Evolutionary conservation across 1,140 invertebrate species (phyloP).

Genomic region (Drosophila cardini): DNA sequence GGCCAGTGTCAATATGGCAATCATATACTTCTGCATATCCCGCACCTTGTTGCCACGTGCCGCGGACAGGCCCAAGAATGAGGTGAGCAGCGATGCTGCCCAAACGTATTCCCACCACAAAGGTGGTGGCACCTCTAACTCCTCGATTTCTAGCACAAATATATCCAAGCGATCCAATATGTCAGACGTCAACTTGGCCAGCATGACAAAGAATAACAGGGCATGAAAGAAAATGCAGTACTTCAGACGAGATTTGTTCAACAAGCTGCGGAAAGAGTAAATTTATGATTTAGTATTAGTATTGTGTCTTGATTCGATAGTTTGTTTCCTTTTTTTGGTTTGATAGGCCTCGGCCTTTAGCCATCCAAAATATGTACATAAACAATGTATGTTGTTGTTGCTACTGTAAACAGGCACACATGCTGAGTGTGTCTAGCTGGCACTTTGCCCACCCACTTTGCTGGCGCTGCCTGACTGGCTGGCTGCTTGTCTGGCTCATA

Average conservation of each 20-base stretch:
- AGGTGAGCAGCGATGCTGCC: slow-evolving; percentile 93
- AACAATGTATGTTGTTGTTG: slow-evolving; percentile 39
- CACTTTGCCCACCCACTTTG: slow-evolving; percentile 62
- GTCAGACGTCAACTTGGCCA: slow-evolving; percentile 95
- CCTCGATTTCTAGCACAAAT: slow-evolving; percentile 97
- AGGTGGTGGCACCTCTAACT: slow-evolving; percentile 94
- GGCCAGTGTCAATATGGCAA: slow-evolving; percentile 91
- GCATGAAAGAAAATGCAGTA: slow-evolving; percentile 97
- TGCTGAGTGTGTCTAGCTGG: slow-evolving; percentile 63
- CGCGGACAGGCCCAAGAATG: slow-evolving; percentile 94
- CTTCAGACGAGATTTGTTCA: slow-evolving; percentile 96
- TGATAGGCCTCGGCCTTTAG: slow-evolving; percentile 24
- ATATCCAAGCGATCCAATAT: slow-evolving; percentile 96
- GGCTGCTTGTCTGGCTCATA: slow-evolving; percentile 31
- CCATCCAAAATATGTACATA: slow-evolving; percentile 55
- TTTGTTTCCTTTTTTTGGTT: slow-evolving; percentile 23
- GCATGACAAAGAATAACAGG: slow-evolving; percentile 94
- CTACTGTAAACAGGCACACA: slow-evolving; percentile 57
- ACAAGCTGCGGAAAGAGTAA: slow-evolving; percentile 88
- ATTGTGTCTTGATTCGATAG: background rate
- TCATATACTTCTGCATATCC: slow-evolving; percentile 92
- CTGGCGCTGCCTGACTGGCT: slow-evolving; percentile 22
- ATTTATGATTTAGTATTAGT: slow-evolving; percentile 20
- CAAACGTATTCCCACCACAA: slow-evolving; percentile 96
- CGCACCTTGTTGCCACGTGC: slow-evolving; percentile 92